Conservation (phyloP, 2,888 invertebrate genomes). For the Elmis aenea region DNA sequence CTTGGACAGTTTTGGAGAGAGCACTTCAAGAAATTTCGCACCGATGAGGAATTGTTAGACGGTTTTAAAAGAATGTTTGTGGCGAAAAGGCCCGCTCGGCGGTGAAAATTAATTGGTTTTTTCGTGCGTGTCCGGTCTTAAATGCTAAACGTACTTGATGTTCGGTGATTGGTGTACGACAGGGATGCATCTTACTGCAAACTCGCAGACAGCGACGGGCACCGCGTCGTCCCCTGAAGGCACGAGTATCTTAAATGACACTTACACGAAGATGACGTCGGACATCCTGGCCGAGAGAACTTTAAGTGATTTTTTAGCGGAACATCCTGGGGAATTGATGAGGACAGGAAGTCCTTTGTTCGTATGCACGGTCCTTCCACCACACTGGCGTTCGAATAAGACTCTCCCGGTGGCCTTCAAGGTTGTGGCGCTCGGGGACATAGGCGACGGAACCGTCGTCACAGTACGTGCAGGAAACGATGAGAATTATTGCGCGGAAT, state of each 20-base stretch:
- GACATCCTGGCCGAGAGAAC: slow-evolving; percentile 80
- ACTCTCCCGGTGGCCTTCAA: slow-evolving; percentile 94
- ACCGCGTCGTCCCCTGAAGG: slow-evolving; percentile 67
- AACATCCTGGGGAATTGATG: slow-evolving; percentile 88
- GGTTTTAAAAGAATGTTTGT: no score
- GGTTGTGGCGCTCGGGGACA: slow-evolving; percentile 87
- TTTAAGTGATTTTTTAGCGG: slow-evolving; percentile 76
- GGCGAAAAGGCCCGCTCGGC: no score
- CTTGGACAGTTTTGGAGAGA: no score
- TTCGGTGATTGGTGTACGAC: slow-evolving; percentile 38
- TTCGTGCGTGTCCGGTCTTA: slow-evolving; percentile 4
- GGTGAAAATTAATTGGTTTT: no score
- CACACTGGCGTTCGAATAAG: slow-evolving; percentile 97
- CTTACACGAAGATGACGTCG: slow-evolving; percentile 73
- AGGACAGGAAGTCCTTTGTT: slow-evolving; percentile 94
- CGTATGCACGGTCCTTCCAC: slow-evolving; percentile 86
- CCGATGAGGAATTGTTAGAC: no score
- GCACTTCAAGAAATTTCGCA: background rate
- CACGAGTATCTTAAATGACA: slow-evolving; percentile 70
- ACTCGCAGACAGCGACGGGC: slow-evolving; percentile 50
- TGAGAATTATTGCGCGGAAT: slow-evolving; percentile 92
- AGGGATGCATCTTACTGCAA: slow-evolving; percentile 49
- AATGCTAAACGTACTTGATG: slow-evolving; percentile 29
- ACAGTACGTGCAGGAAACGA: slow-evolving; percentile 94
- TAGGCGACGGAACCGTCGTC: slow-evolving; percentile 91